A percentile compares a stretch with the other conserved stretches of the same genome.
phyloP scores from a whole-genome alignment of 2,888 invertebrate species.

The Erebia epiphron region DNA sequence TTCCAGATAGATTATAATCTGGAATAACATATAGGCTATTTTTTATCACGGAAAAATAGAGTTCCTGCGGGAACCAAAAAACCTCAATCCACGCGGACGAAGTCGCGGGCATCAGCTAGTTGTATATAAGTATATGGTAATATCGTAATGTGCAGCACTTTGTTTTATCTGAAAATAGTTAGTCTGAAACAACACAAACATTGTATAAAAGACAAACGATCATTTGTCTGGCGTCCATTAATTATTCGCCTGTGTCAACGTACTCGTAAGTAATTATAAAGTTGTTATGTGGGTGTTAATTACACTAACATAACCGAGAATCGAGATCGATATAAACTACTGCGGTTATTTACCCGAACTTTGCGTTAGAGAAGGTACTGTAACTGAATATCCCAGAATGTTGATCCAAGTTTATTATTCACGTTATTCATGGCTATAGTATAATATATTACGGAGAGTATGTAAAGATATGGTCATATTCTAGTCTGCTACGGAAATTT shows the following conservation, averaged over 20 bases:
- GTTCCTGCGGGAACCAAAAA: no score
- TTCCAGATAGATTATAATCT: no score
- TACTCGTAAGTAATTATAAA: slow-evolving; percentile 40
- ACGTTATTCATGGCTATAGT: background rate
- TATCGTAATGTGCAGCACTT: background rate
- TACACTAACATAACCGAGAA: slow-evolving; percentile 15
- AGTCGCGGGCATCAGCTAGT: no score
- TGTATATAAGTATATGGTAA: no score
- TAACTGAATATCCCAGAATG: slow-evolving; percentile 5
- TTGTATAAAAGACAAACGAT: slow-evolving; percentile 30
- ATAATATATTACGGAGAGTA: no score
- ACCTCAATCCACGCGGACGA: no score
- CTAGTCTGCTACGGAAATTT: no score
- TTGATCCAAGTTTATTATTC: background rate
- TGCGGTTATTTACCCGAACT: slow-evolving; percentile 21
- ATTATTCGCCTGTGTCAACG: slow-evolving; percentile 38
- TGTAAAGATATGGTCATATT: no score
- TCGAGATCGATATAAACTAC: slow-evolving; percentile 32
- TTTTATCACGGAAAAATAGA: no score
- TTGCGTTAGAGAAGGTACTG: background rate
- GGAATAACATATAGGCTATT: no score
- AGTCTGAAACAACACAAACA: slow-evolving; percentile 18
- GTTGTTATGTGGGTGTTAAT: slow-evolving; percentile 39
- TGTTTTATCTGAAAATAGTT: slow-evolving; percentile 12
- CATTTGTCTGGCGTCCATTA: slow-evolving; percentile 30